Evolutionary conservation across 2,113 vertebrate genomes (phyloP).

Genomic region (Mormyrus iriodes): DNA sequence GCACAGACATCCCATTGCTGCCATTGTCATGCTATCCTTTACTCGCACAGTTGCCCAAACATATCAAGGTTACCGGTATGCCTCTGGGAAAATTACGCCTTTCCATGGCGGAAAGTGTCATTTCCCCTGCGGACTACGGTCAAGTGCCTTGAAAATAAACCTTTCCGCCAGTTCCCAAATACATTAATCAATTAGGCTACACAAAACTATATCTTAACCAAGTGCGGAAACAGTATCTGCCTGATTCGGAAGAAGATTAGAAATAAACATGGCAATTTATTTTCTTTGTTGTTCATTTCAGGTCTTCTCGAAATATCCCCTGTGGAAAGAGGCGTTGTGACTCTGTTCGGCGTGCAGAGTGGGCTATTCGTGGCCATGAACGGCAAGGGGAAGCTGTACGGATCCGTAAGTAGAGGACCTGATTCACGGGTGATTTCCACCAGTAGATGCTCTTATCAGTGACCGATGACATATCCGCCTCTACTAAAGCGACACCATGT

Average conservation of each 20-base stretch:
- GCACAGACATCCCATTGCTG: background rate
- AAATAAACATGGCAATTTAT: conserved; percentile 23
- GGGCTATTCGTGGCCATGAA: conserved; percentile 91
- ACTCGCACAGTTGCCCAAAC: conserved; percentile 1
- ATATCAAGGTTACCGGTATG: background rate
- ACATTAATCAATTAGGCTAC: background rate
- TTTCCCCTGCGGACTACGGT: conserved; percentile 18
- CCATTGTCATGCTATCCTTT: background rate
- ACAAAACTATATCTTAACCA: conserved; percentile 2
- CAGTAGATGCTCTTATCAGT: conserved; percentile 36
- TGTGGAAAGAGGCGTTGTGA: conserved; percentile 88
- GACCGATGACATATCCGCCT: conserved; percentile 32
- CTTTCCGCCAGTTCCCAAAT: conserved; percentile 25
- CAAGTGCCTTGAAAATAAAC: conserved; percentile 16
- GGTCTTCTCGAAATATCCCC: conserved; percentile 93
- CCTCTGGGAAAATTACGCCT: background rate
- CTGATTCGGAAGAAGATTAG: background rate
- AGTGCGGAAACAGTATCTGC: conserved; percentile 7
- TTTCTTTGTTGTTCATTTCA: conserved; percentile 46
- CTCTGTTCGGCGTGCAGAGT: conserved; percentile 80
- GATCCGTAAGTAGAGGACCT: conserved; percentile 77
- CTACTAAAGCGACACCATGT: conserved; percentile 2
- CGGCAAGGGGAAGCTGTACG: conserved; percentile 83
- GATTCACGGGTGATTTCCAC: conserved; percentile 35
- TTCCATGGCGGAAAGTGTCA: conserved; percentile 18